Percentiles rank a stretch among this genome's conserved stretches.
phyloP scores from a whole-genome alignment of 30 jellyfish, hydroid and myxozoan species.

The Rhopilema esculentum region DNA sequence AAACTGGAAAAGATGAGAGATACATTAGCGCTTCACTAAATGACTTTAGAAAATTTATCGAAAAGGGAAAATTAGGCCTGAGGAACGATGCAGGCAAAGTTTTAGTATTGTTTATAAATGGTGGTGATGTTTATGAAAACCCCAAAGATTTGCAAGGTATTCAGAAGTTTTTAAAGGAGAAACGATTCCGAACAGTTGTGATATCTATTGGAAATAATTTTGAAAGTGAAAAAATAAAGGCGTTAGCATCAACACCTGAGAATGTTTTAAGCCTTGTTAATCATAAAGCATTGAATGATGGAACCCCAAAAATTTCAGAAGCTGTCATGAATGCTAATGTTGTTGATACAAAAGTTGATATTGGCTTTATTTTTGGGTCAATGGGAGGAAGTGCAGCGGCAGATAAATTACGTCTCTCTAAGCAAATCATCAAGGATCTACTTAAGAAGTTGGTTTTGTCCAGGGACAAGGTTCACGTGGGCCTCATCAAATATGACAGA shows the following conservation, averaged over 20 bases:
- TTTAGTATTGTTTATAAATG: slow-evolving; percentile 52
- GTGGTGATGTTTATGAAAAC: not conserved
- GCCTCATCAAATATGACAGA: slow-evolving; percentile 41
- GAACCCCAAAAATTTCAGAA: not conserved
- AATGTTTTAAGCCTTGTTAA: not conserved
- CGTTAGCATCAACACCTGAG: not conserved
- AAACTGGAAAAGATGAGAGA: slow-evolving; percentile 11
- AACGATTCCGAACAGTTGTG: not conserved
- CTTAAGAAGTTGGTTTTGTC: slow-evolving; percentile 23
- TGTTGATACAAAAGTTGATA: slow-evolving; percentile 22
- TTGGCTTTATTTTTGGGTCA: slow-evolving; percentile 76
- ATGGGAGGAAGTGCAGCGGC: slow-evolving; percentile 23
- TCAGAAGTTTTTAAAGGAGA: no score
- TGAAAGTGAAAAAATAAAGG: not conserved
- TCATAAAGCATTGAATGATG: not conserved
- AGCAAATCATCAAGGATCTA: not conserved
- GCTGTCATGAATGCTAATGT: slow-evolving; percentile 8
- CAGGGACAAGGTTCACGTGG: slow-evolving; percentile 37
- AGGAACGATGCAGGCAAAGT: slow-evolving; percentile 53
- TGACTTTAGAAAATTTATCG: not conserved
- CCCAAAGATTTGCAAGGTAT: not conserved
- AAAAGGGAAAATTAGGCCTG: not conserved
- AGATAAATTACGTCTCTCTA: slow-evolving; percentile 11
- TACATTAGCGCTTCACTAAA: slow-evolving; percentile 12
- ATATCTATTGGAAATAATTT: not conserved